Conservation (phyloP, 2,888 invertebrate species). For the Netelia inedita region DNA sequence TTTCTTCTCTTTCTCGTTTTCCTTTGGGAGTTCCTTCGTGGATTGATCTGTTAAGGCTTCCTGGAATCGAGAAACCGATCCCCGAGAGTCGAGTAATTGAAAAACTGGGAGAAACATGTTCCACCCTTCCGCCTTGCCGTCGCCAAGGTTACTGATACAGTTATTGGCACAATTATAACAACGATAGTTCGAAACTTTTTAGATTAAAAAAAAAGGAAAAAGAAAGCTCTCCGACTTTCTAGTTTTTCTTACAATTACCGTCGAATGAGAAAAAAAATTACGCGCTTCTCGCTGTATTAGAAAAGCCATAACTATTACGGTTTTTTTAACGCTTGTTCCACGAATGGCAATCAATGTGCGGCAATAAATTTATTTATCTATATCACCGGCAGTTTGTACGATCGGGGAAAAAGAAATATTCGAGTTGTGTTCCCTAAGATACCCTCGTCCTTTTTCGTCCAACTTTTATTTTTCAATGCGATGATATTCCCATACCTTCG, state of each 20-base stretch:
- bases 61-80: not conserved
- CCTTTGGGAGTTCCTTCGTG: constrained; percentile 7
- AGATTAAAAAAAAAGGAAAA: not conserved
- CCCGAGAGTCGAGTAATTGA: constrained; percentile 34
- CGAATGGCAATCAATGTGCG: too few species aligned
- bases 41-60: constrained; percentile 50
- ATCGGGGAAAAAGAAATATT: too few species aligned
- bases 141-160: not conserved
- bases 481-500: constrained; percentile 1
- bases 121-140: not conserved
- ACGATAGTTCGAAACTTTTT: constrained; percentile 1
- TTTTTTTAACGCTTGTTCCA: too few species aligned
- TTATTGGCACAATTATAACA: constrained; percentile 3
- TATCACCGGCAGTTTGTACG: too few species aligned
- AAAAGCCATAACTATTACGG: too few species aligned
- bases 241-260: not conserved
- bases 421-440: too few species aligned
- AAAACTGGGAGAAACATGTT: not conserved
- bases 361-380: too few species aligned
- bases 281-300: too few species aligned
- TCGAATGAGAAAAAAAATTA: too few species aligned
- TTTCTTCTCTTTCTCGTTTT: not conserved
- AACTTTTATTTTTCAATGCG: constrained; percentile 6
- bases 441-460: not conserved
- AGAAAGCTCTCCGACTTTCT: not conserved